Base-by-base conservation (phyloP, 1,140 invertebrate genomes). In the Formica exsecta region DNA sequence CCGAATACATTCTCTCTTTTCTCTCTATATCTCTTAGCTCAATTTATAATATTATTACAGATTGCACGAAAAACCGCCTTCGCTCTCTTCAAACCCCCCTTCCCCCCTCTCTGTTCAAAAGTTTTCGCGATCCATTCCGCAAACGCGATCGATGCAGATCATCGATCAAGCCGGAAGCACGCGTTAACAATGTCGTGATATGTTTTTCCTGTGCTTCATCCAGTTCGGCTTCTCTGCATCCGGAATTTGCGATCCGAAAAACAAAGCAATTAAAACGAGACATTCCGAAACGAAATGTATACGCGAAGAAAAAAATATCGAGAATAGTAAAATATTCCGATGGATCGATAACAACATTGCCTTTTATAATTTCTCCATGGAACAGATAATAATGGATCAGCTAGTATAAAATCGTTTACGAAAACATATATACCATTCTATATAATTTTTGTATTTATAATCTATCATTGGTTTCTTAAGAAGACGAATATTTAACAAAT, bases 161-260 rank as follows among this genome's bases (percentile, higher is more conserved):
- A 81, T 90, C 41, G 41, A 91, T 93, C 92, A 91, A 91, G 86
- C 88, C 88, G 91, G 89, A 91, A 91, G 79, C 89, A 88, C 88
- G 84, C 74, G 74, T 80, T 88, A 87, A 93, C 87, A 88, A 85
- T 92, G 88, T 87, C 91, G 86, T 93, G 92, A 93, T 93, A 93
- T 93, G 92, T 93, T 90, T 91, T 29, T 74, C 77, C 44, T 87
- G 68, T 85, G 80, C 68, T 36, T 87, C 86, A 65, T 51, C 48
- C 86, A 51, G 36, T 57, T 75, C 59, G 19, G 61, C 2, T 80
- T 59, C 9, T 51, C 61, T 22, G 9, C 25, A 64, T 48, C 25
- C 19, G 77, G 44, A 68, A 54, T 25, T 83, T 54, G 22, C 59
- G 36, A 64, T 76, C n/a, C 73, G 38, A 25, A 77, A 76, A 13